Conservation (phyloP, 1,140 invertebrate genomes). For the Trichomalopsis sarcophagae region DNA sequence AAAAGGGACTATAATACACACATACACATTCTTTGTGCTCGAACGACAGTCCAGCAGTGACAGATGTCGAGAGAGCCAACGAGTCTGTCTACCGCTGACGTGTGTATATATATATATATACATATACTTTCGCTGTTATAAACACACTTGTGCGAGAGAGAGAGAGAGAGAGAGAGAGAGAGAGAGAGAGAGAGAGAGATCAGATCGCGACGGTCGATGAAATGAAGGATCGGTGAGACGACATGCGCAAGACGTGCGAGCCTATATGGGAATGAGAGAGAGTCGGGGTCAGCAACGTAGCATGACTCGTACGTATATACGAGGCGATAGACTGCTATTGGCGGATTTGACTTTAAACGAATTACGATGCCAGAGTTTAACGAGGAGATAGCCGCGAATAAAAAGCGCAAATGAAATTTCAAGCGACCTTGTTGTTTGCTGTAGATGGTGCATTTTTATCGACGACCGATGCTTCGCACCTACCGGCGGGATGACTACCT, state of each 20-base stretch:
- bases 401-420: neutral
- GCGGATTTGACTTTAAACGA: conserved; percentile 65
- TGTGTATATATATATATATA: neutral
- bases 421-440: neutral
- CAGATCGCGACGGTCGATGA: conserved; percentile 17
- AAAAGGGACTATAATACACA: neutral
- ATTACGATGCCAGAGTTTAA: conserved; percentile 54
- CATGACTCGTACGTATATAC: conserved; percentile 63
- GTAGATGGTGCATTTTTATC: neutral
- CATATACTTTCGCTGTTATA: neutral
- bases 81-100: neutral
- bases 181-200: neutral
- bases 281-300: conserved; percentile 57
- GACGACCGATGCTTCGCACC: too few species aligned
- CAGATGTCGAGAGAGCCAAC: conserved; percentile 20
- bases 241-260: neutral
- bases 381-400: neutral
- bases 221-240: conserved; percentile 3
- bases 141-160: neutral
- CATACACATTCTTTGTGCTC: conserved; percentile 10
- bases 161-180: too few species aligned
- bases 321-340: conserved; percentile 53
- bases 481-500: too few species aligned
- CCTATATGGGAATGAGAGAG: neutral
- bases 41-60: conserved; percentile 23